Percentiles rank a stretch among this genome's conserved stretches.
phyloP scores from a whole-genome alignment of 2,113 vertebrate species.

The Carassius gibelio region DNA sequence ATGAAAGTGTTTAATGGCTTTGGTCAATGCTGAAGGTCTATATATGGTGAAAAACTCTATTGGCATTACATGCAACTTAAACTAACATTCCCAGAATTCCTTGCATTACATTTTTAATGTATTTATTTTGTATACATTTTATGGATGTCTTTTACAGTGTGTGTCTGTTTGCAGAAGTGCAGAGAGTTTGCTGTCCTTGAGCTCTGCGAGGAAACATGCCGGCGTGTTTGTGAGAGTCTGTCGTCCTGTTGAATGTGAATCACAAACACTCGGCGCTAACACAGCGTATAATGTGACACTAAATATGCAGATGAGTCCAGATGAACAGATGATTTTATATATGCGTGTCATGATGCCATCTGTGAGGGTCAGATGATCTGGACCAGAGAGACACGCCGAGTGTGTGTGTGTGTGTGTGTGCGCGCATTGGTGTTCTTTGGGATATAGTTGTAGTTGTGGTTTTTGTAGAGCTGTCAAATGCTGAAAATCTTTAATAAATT shows the following conservation, averaged over 20 bases:
- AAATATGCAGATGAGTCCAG: slow-evolving; percentile 10
- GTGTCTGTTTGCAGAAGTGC: background rate
- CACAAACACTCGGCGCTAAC: slow-evolving; percentile 4
- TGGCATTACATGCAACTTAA: too few species aligned
- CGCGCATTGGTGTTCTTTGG: background rate
- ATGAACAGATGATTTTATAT: slow-evolving; percentile 11
- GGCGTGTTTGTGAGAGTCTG: background rate
- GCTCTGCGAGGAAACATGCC: background rate
- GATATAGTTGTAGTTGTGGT: background rate
- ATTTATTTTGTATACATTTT: too few species aligned
- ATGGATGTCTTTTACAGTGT: too few species aligned
- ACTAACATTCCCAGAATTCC: too few species aligned
- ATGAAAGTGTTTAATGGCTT: background rate
- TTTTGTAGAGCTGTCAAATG: background rate
- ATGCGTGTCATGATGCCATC: slow-evolving; percentile 15
- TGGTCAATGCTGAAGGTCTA: background rate
- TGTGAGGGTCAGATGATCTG: slow-evolving; percentile 8
- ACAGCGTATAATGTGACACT: slow-evolving; percentile 14
- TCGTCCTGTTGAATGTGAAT: background rate
- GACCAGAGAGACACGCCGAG: background rate
- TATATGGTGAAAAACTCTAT: too few species aligned
- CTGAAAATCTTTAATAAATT: background rate
- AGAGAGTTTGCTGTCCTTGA: background rate
- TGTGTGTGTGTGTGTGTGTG: background rate
- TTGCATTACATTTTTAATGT: too few species aligned